A percentile compares a stretch with the other conserved stretches of the same genome.
phyloP scores from a whole-genome alignment of 2,113 vertebrate genomes.

The Callipepla californica region DNA sequence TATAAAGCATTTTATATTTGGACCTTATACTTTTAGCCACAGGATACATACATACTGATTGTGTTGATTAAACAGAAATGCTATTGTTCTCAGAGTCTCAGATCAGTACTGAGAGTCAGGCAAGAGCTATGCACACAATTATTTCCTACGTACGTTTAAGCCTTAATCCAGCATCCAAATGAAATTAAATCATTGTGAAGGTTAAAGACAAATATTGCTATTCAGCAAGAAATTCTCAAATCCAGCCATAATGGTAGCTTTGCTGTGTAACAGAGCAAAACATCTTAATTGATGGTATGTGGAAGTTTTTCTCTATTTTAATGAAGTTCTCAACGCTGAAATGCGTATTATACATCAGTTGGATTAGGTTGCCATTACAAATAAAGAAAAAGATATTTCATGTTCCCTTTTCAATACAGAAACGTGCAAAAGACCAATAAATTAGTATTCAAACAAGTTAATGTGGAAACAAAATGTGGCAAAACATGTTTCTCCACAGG shows the following conservation, averaged over 20 bases:
- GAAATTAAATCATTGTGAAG: not conserved
- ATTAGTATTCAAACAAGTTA: constrained; percentile 5
- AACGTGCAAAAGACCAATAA: not conserved
- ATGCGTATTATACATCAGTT: not conserved
- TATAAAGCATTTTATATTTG: constrained; percentile 8
- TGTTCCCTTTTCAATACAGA: not conserved
- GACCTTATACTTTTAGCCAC: not conserved
- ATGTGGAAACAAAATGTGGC: constrained; percentile 1
- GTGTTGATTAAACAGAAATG: constrained; percentile 36
- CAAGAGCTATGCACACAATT: not conserved
- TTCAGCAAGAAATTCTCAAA: constrained; percentile 27
- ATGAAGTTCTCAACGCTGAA: constrained; percentile 1
- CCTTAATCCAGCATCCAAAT: not conserved
- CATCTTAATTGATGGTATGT: not conserved
- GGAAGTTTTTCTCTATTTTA: constrained; percentile 3
- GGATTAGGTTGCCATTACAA: not conserved
- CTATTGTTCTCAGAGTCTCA: not conserved
- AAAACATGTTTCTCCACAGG: not conserved
- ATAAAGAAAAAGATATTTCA: constrained; percentile 36
- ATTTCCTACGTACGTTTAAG: constrained; percentile 3
- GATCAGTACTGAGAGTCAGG: not conserved
- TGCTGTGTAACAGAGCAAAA: constrained; percentile 5
- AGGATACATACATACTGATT: not conserved
- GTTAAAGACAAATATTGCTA: constrained; percentile 10
- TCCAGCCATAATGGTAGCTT: not conserved